Conservation (phyloP, 2,113 vertebrate genomes). For the Chlorocebus sabaeus region DNA sequence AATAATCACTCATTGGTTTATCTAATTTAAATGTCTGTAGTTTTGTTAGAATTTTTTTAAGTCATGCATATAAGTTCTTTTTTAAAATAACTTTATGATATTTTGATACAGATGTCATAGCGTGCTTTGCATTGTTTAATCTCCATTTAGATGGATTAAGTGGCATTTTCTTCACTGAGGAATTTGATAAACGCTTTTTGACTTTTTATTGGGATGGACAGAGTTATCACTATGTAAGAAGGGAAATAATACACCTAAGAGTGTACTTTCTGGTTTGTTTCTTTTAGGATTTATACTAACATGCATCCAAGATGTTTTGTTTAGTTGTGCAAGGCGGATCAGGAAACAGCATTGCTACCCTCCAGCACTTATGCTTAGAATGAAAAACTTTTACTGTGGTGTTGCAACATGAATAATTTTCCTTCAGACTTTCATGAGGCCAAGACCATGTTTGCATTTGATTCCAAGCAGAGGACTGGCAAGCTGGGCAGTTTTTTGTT, state of each 20-base stretch:
- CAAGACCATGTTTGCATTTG: background rate
- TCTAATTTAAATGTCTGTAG: background rate
- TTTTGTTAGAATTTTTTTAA: slow-evolving; percentile 35
- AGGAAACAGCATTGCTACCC: background rate
- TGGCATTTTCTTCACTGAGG: background rate
- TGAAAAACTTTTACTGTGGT: background rate
- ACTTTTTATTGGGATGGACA: background rate
- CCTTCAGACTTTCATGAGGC: background rate
- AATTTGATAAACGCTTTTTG: background rate
- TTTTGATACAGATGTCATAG: background rate
- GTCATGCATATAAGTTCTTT: background rate
- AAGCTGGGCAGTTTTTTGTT: background rate
- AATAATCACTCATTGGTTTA: background rate
- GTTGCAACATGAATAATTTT: background rate
- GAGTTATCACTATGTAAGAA: background rate
- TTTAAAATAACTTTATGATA: background rate
- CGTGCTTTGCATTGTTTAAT: slow-evolving; percentile 8
- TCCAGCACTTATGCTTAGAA: background rate
- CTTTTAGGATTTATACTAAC: background rate
- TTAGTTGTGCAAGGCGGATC: background rate
- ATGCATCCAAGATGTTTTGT: background rate
- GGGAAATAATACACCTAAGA: background rate
- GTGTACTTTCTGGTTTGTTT: slow-evolving; percentile 34
- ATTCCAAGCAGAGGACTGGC: background rate
- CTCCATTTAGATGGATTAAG: background rate